phyloP scores from a whole-genome alignment of 2,888 invertebrate species.

The Scaptomyza reducta region DNA sequence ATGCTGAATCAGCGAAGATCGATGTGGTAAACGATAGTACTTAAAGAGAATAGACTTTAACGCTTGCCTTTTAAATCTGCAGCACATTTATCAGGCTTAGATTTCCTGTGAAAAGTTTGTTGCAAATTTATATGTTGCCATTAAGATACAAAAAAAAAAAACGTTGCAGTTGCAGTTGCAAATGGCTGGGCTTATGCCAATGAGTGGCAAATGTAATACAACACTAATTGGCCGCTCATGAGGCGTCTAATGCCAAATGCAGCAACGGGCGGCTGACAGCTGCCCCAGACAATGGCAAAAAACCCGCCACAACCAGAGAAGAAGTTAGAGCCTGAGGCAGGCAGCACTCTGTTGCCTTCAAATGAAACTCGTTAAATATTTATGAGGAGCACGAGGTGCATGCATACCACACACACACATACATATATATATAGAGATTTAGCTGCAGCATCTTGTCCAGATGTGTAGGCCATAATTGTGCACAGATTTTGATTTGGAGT shows the following conservation, averaged over 20 bases:
- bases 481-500: conserved; percentile 80
- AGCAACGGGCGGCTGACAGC: conserved; percentile 35
- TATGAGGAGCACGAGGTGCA: conserved; percentile 79
- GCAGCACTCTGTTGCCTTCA: conserved; percentile 33
- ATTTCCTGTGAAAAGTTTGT: conserved; percentile 18
- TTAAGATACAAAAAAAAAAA: conserved; percentile 52
- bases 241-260: conserved; percentile 73
- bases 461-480: conserved; percentile 81
- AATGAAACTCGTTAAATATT: conserved; percentile 79
- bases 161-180: conserved; percentile 29
- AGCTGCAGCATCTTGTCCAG: conserved; percentile 61
- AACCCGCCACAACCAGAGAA: conserved; percentile 12
- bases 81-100: conserved; percentile 38
- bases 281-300: conserved; percentile 63
- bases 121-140: conserved; percentile 55
- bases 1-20: conserved; percentile 1
- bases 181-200: conserved; percentile 47
- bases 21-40: conserved; percentile 9
- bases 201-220: conserved; percentile 74
- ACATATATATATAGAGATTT: background rate
- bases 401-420: conserved; percentile 44
- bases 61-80: background rate
- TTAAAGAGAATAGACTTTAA: conserved; percentile 5
- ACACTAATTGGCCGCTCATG: conserved; percentile 78
- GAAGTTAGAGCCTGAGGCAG: background rate